phyloP scores from a whole-genome alignment of 2,888 invertebrate species.

The Thera britannica region DNA sequence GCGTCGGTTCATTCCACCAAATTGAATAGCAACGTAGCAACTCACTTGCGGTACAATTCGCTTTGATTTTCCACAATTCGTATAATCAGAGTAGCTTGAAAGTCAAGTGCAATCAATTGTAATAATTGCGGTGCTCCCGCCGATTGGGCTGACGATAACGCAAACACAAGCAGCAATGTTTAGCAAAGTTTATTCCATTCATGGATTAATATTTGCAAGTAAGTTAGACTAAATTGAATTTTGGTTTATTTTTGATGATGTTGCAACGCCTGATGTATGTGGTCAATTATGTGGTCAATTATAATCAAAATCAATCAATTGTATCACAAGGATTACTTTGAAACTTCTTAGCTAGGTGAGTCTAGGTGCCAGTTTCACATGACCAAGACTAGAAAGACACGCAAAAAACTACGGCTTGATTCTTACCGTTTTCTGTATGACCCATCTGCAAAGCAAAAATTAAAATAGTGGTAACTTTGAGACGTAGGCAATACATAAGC shows the following conservation, averaged over 20 bases:
- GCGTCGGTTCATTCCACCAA: slow-evolving; percentile 17
- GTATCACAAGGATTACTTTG: no score
- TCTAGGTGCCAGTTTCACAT: no score
- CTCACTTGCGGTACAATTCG: slow-evolving; percentile 24
- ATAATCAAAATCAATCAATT: no score
- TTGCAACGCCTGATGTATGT: not conserved
- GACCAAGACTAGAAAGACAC: no score
- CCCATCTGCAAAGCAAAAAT: no score
- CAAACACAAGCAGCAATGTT: slow-evolving; percentile 30
- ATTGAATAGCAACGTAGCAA: slow-evolving; percentile 18
- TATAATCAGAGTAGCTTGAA: slow-evolving; percentile 30
- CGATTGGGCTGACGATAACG: slow-evolving; percentile 25
- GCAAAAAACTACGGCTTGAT: no score
- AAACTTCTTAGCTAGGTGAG: no score
- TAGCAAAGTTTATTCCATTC: slow-evolving; percentile 17
- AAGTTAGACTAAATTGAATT: slow-evolving; percentile 2
- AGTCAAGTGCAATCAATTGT: slow-evolving; percentile 34
- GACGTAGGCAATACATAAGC: no score
- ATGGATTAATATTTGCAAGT: slow-evolving; percentile 6
- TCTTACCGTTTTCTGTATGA: no score
- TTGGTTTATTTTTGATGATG: not conserved
- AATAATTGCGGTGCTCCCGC: slow-evolving; percentile 30
- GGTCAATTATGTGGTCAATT: no score
- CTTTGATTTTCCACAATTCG: slow-evolving; percentile 25
- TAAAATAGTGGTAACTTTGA: no score